Evolutionary conservation across 2,113 vertebrate species (phyloP).

Genomic region (Psophia crepitans): DNA sequence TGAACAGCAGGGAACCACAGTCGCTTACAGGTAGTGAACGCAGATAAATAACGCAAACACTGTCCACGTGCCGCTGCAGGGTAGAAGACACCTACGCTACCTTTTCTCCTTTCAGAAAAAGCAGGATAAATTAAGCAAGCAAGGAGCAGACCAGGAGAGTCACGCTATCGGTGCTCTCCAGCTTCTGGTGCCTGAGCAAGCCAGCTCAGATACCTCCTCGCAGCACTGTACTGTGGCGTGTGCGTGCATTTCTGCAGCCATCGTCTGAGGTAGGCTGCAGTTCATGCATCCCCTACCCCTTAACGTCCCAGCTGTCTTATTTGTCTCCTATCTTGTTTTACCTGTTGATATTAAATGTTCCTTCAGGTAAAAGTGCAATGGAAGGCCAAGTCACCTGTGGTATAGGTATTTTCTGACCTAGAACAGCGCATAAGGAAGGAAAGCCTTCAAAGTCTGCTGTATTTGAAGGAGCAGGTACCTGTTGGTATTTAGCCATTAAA

Average conservation of each 20-base stretch:
- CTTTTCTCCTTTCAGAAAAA: not conserved
- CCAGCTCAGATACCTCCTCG: not conserved
- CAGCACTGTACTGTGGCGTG: accelerated
- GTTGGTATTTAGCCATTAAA: not conserved
- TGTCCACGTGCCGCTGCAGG: accelerated
- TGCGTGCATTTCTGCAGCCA: not conserved
- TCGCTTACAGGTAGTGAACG: not conserved
- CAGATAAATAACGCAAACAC: not conserved
- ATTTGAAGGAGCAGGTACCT: not conserved
- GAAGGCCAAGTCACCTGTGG: not conserved
- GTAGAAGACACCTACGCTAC: not conserved
- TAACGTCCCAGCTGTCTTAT: not conserved
- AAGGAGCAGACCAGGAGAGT: not conserved
- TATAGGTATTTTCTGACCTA: not conserved
- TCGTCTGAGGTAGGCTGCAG: not conserved
- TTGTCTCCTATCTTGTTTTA: not conserved
- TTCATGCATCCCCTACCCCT: not conserved
- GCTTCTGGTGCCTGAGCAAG: not conserved
- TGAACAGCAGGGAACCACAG: not conserved
- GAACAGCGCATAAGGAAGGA: not conserved
- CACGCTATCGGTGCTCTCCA: not conserved
- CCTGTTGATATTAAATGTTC: not conserved
- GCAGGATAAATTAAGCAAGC: not conserved
- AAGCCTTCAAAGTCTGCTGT: not conserved
- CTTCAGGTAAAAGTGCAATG: not conserved